These are phyloP conservation scores for Plotosus lineatus DNA, from an alignment of 2,113 vertebrate species.

Conservation along the genomic window DNA sequence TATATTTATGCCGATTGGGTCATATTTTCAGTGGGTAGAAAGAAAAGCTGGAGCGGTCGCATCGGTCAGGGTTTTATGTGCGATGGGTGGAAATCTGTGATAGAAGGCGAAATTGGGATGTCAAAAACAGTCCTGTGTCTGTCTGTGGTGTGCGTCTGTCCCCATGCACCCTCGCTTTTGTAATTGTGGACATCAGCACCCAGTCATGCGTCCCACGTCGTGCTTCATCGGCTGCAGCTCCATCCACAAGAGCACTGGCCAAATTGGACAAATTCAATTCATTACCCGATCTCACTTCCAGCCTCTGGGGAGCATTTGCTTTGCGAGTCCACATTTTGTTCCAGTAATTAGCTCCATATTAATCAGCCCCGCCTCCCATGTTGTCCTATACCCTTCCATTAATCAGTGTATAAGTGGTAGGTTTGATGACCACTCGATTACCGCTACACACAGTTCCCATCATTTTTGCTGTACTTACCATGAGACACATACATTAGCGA, in stretches of 20 bases:
- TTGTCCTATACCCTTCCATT: constrained; percentile 47
- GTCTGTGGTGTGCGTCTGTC: background rate
- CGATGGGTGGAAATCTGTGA: background rate
- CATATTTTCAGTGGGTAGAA: background rate
- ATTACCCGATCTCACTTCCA: constrained; percentile 28
- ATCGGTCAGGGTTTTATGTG: background rate
- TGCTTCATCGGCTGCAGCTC: constrained; percentile 25
- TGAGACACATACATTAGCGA: background rate
- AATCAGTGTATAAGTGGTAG: constrained; percentile 51
- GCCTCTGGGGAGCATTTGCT: constrained; percentile 39
- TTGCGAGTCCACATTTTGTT: constrained; percentile 43
- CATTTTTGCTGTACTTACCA: constrained; percentile 38
- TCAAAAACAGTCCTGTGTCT: background rate
- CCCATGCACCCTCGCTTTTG: constrained; percentile 11
- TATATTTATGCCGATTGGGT: background rate
- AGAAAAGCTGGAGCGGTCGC: background rate
- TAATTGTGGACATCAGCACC: constrained; percentile 45
- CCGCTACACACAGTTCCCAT: constrained; percentile 26
- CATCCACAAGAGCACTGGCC: constrained; percentile 12
- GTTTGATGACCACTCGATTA: constrained; percentile 57
- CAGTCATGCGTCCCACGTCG: constrained; percentile 14
- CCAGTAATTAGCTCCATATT: constrained; percentile 53
- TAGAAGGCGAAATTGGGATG: background rate
- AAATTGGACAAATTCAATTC: constrained; percentile 44
- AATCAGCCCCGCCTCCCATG: constrained; percentile 44